Evolutionary conservation across 2,113 vertebrate genomes (phyloP).

Genomic region (Bettongia penicillata): DNA sequence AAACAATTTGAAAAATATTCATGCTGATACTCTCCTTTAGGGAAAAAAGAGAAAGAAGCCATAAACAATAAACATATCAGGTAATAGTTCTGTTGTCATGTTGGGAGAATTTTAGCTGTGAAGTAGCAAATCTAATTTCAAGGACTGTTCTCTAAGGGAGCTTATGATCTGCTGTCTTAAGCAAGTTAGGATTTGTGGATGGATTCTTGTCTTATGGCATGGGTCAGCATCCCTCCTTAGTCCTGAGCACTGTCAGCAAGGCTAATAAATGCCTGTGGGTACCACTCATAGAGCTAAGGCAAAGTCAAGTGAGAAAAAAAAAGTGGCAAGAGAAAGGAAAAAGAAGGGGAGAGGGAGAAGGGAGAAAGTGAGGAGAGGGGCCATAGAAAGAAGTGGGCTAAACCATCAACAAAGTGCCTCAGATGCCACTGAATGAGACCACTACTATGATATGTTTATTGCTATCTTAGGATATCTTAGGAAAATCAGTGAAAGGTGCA

Average conservation of each 20-base stretch:
- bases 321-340: not conserved
- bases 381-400: not conserved
- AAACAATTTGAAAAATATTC: constrained; percentile 58
- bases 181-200: not conserved
- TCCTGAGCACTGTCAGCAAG: not conserved
- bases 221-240: constrained; percentile 39
- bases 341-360: not conserved
- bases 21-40: constrained; percentile 42
- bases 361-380: constrained; percentile 9
- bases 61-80: constrained; percentile 16
- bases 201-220: constrained; percentile 37
- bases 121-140: constrained; percentile 35
- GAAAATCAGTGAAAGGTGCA: not conserved
- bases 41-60: constrained; percentile 3
- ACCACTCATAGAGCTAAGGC: not conserved
- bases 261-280: not conserved
- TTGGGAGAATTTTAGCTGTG: constrained; percentile 25
- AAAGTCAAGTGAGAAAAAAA: not conserved
- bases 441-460: not conserved
- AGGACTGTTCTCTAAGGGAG: not conserved
- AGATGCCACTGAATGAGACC: not conserved
- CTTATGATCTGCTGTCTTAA: constrained; percentile 35
- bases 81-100: constrained; percentile 20
- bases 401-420: not conserved
- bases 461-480: not conserved